Conservation (phyloP, 1,140 invertebrate genomes). For the Drosophila athabasca region DNA sequence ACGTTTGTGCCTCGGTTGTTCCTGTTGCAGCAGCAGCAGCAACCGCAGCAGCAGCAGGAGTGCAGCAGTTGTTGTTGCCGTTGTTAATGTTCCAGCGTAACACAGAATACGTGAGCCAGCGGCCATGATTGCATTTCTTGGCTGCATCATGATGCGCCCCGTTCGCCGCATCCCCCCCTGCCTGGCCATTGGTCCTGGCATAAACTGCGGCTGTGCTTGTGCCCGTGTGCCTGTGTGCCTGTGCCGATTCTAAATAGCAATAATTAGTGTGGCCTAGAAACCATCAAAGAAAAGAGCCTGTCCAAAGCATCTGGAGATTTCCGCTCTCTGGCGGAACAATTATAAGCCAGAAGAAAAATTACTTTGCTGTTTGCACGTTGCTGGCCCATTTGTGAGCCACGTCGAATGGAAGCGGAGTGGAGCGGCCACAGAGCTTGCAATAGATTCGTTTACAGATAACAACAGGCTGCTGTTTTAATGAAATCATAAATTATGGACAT, state of each 20-base stretch:
- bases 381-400: conserved; percentile 54
- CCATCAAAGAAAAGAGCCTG: conserved; percentile 59
- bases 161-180: neutral
- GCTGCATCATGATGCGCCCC: conserved; percentile 55
- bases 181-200: conserved; percentile 29
- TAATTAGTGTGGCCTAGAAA: conserved; percentile 82
- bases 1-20: conserved; percentile 69
- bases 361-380: conserved; percentile 81
- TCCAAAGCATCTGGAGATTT: conserved; percentile 43
- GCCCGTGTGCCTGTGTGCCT: neutral
- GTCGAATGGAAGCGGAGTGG: neutral
- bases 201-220: no score
- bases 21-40: conserved; percentile 28
- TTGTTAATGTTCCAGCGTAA: conserved; percentile 80
- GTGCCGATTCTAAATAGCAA: conserved; percentile 74
- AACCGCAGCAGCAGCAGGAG: conserved; percentile 19
- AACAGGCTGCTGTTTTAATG: conserved; percentile 81
- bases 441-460: conserved; percentile 77
- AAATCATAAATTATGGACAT: conserved; percentile 82
- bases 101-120: conserved; percentile 80
- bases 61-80: conserved; percentile 45
- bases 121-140: conserved; percentile 76
- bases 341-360: conserved; percentile 75
- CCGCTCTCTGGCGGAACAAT: conserved; percentile 69
- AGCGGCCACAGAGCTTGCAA: conserved; percentile 30